phyloP scores from a whole-genome alignment of 2,888 invertebrate genomes.

The Melangyna quadrimaculata region DNA sequence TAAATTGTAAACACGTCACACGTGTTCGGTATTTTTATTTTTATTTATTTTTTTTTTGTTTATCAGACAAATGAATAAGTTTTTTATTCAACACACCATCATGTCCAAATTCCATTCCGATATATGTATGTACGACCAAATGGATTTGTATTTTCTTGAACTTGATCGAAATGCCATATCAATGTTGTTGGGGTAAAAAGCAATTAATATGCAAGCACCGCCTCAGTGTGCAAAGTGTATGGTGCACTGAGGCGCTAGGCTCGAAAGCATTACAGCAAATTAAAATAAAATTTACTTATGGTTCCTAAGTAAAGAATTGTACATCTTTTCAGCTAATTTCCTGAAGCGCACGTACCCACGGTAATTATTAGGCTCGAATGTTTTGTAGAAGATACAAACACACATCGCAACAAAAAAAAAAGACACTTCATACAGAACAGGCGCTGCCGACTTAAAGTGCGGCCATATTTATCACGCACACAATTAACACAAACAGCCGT shows the following conservation, averaged over 20 bases:
- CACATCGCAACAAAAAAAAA: not conserved
- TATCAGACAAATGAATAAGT: not conserved
- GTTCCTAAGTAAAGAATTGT: too few relatives aligned
- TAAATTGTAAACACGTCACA: not conserved
- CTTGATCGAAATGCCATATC: constrained; percentile 28
- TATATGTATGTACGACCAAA: not conserved
- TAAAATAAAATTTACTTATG: too few relatives aligned
- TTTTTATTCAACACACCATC: constrained; percentile 29
- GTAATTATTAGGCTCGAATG: too few relatives aligned
- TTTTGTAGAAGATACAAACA: too few relatives aligned
- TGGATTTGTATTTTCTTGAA: constrained; percentile 35
- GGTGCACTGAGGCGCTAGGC: not conserved
- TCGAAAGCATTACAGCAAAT: not conserved
- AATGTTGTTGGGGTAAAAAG: not conserved
- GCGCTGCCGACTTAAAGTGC: not conserved
- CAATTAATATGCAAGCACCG: not conserved
- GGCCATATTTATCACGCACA: not conserved
- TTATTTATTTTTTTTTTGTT: not conserved
- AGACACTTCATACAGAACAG: not conserved
- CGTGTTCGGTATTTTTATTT: not conserved
- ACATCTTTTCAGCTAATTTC: too few relatives aligned
- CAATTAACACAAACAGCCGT: not conserved
- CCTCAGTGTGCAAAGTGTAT: not conserved
- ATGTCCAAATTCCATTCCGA: constrained; percentile 32
- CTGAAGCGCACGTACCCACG: too few relatives aligned